These are phyloP conservation scores for Heterocephalus glaber DNA, from an alignment of 2,113 vertebrate genomes.

Conservation along the genomic window DNA sequence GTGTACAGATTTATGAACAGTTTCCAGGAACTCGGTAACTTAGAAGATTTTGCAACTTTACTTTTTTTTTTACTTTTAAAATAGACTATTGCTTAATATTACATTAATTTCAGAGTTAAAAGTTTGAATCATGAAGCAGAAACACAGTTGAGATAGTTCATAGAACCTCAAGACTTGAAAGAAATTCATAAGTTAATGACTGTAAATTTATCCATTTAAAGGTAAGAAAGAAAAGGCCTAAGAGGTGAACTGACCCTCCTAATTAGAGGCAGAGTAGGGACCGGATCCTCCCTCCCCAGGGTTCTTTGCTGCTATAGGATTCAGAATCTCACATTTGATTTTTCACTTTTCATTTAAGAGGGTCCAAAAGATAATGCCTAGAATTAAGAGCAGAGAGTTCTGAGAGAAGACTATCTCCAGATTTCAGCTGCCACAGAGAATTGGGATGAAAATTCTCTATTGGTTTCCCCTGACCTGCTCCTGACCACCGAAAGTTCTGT, in stretches of 20 bases:
- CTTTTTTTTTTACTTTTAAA: constrained; percentile 44
- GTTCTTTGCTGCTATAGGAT: neutral
- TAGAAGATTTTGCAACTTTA: constrained; percentile 56
- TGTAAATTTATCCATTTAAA: neutral
- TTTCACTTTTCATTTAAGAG: neutral
- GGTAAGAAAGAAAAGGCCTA: neutral
- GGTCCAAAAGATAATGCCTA: neutral
- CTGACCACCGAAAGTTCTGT: neutral
- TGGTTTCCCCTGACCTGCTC: neutral
- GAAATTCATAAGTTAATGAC: neutral
- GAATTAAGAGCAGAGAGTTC: neutral
- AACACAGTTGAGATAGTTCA: neutral
- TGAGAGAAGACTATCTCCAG: neutral
- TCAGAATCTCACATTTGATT: neutral
- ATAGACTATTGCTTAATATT: constrained; percentile 44
- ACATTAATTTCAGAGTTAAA: constrained; percentile 53
- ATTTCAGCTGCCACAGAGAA: neutral
- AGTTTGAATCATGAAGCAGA: constrained; percentile 38
- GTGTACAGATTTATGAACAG: constrained; percentile 68
- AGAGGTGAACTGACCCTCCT: neutral
- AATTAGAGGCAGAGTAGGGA: neutral
- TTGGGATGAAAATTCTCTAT: neutral
- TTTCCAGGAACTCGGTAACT: constrained; percentile 70
- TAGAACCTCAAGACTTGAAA: neutral
- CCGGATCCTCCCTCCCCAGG: neutral